A percentile compares a stretch with the other conserved stretches of the same genome.
These are phyloP conservation scores for Dichetophora obliterata DNA, from an alignment of 2,888 invertebrate genomes.

Conservation along the genomic window DNA sequence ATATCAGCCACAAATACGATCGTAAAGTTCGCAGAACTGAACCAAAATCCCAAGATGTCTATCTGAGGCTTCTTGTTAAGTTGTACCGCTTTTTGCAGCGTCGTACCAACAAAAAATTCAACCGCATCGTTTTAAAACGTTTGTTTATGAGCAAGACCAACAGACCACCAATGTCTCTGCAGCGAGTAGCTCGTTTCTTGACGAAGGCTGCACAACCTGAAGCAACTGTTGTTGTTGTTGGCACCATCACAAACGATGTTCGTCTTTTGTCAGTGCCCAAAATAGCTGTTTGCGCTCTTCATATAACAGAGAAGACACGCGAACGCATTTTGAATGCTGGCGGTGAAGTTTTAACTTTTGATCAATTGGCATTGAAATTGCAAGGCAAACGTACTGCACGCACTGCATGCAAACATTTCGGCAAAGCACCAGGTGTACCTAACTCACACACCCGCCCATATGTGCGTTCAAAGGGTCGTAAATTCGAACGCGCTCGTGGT, in stretches of 20 bases:
- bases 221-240: constrained; percentile 92
- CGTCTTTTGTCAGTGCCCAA: constrained; percentile 94
- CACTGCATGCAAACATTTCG: constrained; percentile 96
- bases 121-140: constrained; percentile 92
- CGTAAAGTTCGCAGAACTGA: constrained; percentile 98
- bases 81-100: constrained; percentile 97
- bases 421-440: constrained; percentile 97
- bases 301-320: constrained; percentile 93
- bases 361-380: constrained; percentile 93
- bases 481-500: constrained; percentile 96
- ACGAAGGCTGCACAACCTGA: constrained; percentile 87
- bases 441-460: constrained; percentile 97
- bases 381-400: constrained; percentile 96
- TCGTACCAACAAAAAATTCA: constrained; percentile 96
- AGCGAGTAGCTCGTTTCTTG: constrained; percentile 88
- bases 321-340: constrained; percentile 96
- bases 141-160: constrained; percentile 98
- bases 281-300: constrained; percentile 92
- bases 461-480: constrained; percentile 97
- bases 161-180: constrained; percentile 93
- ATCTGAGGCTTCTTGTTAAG: constrained; percentile 97
- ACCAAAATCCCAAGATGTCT: constrained; percentile 98
- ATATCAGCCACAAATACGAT: constrained; percentile 99
- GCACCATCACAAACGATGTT: constrained; percentile 94
- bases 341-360: constrained; percentile 96